These are phyloP conservation scores for Aegotheles bennettii DNA, from an alignment of 2,113 vertebrate species.

Conservation along the genomic window DNA sequence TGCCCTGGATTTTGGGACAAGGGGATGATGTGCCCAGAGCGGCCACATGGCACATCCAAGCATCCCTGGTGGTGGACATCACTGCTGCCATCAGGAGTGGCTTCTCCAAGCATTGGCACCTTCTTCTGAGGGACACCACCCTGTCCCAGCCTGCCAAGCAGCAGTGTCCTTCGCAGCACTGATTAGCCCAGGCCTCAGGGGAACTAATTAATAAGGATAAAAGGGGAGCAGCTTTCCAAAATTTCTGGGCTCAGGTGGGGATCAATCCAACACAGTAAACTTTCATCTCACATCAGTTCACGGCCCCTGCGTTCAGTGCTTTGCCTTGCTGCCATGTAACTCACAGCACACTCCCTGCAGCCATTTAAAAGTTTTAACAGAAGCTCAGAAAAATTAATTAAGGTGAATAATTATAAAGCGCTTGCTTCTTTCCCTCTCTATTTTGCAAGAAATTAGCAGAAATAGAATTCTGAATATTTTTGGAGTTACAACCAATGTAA, in stretches of 20 bases:
- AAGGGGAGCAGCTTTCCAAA: constrained; percentile 27
- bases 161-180: background rate
- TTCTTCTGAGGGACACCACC: background rate
- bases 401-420: constrained; percentile 66
- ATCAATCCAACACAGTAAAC: background rate
- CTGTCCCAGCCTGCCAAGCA: background rate
- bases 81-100: background rate
- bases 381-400: constrained; percentile 72
- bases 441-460: constrained; percentile 34
- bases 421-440: constrained; percentile 17
- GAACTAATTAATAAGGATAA: constrained; percentile 56
- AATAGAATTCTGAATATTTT: constrained; percentile 62
- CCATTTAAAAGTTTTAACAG: background rate
- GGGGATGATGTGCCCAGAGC: rapidly evolving
- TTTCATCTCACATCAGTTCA: constrained; percentile 16
- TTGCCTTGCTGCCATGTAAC: background rate
- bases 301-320: background rate
- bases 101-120: background rate
- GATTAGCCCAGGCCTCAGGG: background rate
- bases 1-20: rapidly evolving
- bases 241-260: constrained; percentile 29
- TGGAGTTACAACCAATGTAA: constrained; percentile 68
- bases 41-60: rapidly evolving
- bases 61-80: background rate
- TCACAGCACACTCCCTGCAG: background rate